Base-by-base conservation (phyloP, 1,140 invertebrate genomes). In the Temnothorax curvispinosus region DNA sequence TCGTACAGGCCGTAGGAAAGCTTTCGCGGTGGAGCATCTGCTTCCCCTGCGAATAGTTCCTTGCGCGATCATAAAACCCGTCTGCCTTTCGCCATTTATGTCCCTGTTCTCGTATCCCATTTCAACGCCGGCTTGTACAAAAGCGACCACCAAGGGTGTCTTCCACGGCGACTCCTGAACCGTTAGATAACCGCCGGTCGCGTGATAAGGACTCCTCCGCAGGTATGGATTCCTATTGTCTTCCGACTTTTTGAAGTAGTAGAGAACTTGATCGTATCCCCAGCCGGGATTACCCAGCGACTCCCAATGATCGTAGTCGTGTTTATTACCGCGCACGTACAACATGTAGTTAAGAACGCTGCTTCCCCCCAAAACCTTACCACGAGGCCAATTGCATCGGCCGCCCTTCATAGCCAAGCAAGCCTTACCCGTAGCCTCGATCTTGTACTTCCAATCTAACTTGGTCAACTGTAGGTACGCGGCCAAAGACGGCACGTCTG, bases 261-360 rank as follows among this genome's bases (percentile, higher is more conserved):
- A 97, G 0, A 99, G 93, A 0, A 98, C 97, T 58, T 98, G 96
- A n/a, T 98, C 95, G 94, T 98, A 99, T 1, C 97, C 97, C 99
- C 99, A 99, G 9, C 98, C 97, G 0, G 96, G 95, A 92, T 99
- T 98, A 0, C 99, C 99, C 38, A 97, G 91, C 13, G 97, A 96
- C 85, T 98, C 98, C 99, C 99, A 99, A 44, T 97, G 95, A 92
- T 99, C 98, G 92, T 98, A 99, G 92, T 99, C 99, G 50, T 96
- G 95, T 88, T 95, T 96, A 94, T 97, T 98, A 65, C 97, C 99
- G 87, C 99, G 95, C 0, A 99, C 98, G 93, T 99, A 99, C 0
- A 99, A 96, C 99, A 99, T 99, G 90, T 99, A 99, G 93, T 99
- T 99, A 0, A 99, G 95, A 0, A 98, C 98, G 64, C 97, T 98